Base-by-base conservation (phyloP, 2,797 vertebrate genomes). In the Sciaenops ocellatus region DNA sequence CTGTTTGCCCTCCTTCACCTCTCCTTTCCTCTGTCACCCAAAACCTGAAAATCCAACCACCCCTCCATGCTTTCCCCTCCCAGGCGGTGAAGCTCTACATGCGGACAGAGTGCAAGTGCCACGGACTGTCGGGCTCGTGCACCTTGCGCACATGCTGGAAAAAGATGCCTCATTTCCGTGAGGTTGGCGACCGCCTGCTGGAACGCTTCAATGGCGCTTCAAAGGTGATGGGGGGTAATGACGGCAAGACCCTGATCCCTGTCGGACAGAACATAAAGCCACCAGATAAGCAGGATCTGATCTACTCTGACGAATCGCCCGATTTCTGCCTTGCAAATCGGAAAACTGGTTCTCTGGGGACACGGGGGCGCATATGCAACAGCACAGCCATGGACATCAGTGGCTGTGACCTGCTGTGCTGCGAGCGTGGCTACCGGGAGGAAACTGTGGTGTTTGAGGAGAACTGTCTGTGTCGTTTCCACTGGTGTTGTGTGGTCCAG, bases 401-500 rank as follows among this genome's bases (percentile, higher is more conserved):
- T 0, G 98, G 98, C 75, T 99, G 98, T 2, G 98, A 99, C 87
- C 93, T 99, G 92, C 91, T 99, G 82, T 99, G 98, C 93, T 99
- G 98, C 0, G 97, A 97, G 79, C 92, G 98, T 0, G 98, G 98
- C 70, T 95, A 97, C 93, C 93, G 95, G 59, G 96, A 98, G 3
- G 97, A 99, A 89, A 97, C 97, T 0, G 95, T 98, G 87, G 96
- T 97, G 85, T 89, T 98, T 16, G 97, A 99, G 94, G 98, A 99
- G 94, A 99, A 98, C 96, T 99, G 98, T 81, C 94, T 98, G 60
- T 99, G 98, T 87, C 97, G 97, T 79, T 99, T 99, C 93, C 98
- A 99, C 93, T 99, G 98, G 98, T 99, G 98, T 92, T 99, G 98
- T 0, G 97, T 99, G 28, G 98, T 99, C 71, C 98, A 99, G 90